Base-by-base conservation (phyloP, 2,888 invertebrate genomes). In the Hypomecis atomaria region DNA sequence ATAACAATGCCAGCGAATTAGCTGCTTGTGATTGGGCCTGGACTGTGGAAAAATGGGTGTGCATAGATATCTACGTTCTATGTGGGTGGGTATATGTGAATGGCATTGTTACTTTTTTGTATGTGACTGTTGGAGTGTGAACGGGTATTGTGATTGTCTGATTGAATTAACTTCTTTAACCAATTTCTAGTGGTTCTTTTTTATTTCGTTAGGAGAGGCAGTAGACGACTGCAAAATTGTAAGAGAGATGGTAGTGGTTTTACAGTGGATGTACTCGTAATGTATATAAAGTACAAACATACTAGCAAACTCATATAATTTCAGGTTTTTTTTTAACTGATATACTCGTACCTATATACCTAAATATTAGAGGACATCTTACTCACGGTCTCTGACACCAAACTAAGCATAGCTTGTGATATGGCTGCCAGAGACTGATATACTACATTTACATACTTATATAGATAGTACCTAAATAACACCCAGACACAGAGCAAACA, bases 1-100 rank as follows among this genome's bases (percentile, higher is more conserved):
- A 92, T 88, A 75, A 78, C 76, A 70, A 82, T 80, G 79, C 77
- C 71, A 77, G 78, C 78, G 85, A 83, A 88, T 88, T 89, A 88
- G 88, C 82, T 64, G 65, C 47, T 57, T 61, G 79, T 79, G 83
- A 84, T 86, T 83, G 77, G 76, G 49, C 53, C 45, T 60, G 63
- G 56, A 58, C 63, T 53, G 55, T 47, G 48, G 53, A 55, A 59
- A 64, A 56, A 65, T 65, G 60, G 60, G 60, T 65, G 65, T 57
- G 60, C 53, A 65, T 60, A 64, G 59, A 38, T 59, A 53, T n/a
- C 54, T 54, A 45, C 10, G 33, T 59, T 44, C 40, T 47, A 37
- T 56, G 37, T 56, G 45, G n/a, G 13, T 13, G 11, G n/a, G 6
- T 10, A 13, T 38, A 23, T 8, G 13, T 40, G 8, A 9, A 7